phyloP scores from a whole-genome alignment of 2,113 vertebrate species.

The Boulengeromyrus knoepffleri region DNA sequence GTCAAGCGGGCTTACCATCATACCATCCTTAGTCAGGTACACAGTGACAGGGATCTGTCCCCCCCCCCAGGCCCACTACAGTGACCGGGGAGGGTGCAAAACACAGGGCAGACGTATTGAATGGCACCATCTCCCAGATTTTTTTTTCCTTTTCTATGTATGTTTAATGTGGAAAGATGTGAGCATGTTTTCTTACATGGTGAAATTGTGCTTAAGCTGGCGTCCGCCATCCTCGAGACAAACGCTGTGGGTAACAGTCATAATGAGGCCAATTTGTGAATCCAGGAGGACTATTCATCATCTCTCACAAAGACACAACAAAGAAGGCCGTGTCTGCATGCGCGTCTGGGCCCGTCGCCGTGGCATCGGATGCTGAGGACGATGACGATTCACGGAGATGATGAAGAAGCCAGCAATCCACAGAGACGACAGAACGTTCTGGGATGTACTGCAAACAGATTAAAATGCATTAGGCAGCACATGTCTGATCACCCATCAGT shows the following conservation, averaged over 20 bases:
- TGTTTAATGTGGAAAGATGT: neutral
- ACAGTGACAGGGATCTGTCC: neutral
- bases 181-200: neutral
- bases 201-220: neutral
- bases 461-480: neutral
- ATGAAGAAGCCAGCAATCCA: neutral
- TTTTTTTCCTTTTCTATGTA: neutral
- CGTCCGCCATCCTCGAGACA: neutral
- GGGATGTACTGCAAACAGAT: neutral
- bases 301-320: neutral
- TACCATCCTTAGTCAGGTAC: neutral
- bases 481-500: neutral
- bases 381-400: neutral
- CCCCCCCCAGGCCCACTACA: neutral
- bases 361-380: neutral
- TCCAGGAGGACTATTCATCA: neutral
- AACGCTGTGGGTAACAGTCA: neutral
- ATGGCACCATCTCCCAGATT: neutral
- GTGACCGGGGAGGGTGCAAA: neutral
- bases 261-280: slow-evolving; percentile 3
- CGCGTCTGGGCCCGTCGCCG: neutral
- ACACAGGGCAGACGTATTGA: neutral
- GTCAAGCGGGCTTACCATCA: neutral
- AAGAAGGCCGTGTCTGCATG: neutral
- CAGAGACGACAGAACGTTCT: neutral